phyloP scores from a whole-genome alignment of 1,140 invertebrate species.

The Teleopsis dalmanni region DNA sequence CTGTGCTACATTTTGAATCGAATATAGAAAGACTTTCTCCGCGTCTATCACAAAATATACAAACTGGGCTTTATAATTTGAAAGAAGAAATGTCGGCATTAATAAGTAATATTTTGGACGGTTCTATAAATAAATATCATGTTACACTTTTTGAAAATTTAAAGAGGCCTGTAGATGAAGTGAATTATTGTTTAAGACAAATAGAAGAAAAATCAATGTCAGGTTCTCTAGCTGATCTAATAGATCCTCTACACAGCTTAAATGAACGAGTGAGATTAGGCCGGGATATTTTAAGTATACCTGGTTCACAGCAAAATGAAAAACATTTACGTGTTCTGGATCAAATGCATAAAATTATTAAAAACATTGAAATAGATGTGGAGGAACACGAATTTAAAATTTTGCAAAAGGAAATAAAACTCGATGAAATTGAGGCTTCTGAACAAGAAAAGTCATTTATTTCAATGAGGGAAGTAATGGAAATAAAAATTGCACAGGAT shows the following conservation, averaged over 20 bases:
- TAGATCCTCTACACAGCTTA: slow-evolving; percentile 36
- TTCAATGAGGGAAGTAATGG: slow-evolving; percentile 27
- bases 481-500: slow-evolving; percentile 30
- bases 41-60: slow-evolving; percentile 23
- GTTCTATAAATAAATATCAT: slow-evolving; percentile 32
- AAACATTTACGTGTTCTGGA: slow-evolving; percentile 23
- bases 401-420: slow-evolving; percentile 33
- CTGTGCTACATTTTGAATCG: slow-evolving; percentile 37
- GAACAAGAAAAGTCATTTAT: slow-evolving; percentile 33
- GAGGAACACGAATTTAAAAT: slow-evolving; percentile 37
- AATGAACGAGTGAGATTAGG: slow-evolving; percentile 30
- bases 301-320: slow-evolving; percentile 22
- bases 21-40: slow-evolving; percentile 33
- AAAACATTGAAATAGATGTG: slow-evolving; percentile 33
- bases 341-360: slow-evolving; percentile 30
- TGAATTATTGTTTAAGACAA: slow-evolving; percentile 42
- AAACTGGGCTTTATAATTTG: slow-evolving; percentile 22
- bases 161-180: slow-evolving; percentile 36
- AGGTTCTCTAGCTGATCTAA: slow-evolving; percentile 36
- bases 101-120: slow-evolving; percentile 35
- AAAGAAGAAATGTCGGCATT: slow-evolving; percentile 35
- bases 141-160: slow-evolving; percentile 31
- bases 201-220: slow-evolving; percentile 37
- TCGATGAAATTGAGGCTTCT: slow-evolving; percentile 25
- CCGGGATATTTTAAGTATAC: slow-evolving; percentile 20